Evolutionary conservation across 64 coral and sea anemone species (phyloP), one percentile per base, ranked within the genome.

Genomic region (Montipora cactus): DNA sequence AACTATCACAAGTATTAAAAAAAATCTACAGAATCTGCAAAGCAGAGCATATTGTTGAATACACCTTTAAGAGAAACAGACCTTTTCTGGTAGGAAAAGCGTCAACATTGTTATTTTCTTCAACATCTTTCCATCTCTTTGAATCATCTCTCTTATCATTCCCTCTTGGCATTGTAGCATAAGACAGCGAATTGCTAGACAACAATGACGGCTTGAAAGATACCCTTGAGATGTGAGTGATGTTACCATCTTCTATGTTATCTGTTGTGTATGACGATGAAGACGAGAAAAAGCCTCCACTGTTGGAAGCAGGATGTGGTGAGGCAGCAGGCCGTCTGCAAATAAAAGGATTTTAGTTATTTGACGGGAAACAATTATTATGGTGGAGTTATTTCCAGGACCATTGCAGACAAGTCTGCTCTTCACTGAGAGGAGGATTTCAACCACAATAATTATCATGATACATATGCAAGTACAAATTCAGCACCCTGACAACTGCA

Each of bases 101-200:
- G 15, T 92, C 79, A 59, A 85, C 86, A 64, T 93, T 88, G 47
- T 89, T 89, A 48, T 95, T 92, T 76, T 95, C 93, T 86, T 79
- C 89, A 81, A 70, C 28, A 19, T 87, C 58, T 80, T 44, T 92
- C 67, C 83, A 87, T 79, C 49, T 72, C 49, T 92, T 83, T 70
- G 64, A 37, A 79, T 98, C 71, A 21, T 91, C 93, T 20, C 44
- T 77, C 77, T 76, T 95, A 44, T 78, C 72, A 19, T 51, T 25
- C 7, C 91, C 91, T 87, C 96, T 84, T 10, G 96, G 96, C 71
- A 98, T 78, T 45, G 96, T 98, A 44, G 90, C 96, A 90, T 98
- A 98, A 2, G 93, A 81, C 9, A 90, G 87, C 13, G 47, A 50
- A 11, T 92, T 47, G 70, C 67, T 88, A 74, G 83, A 84, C 2